Conservation (phyloP, 2,113 vertebrate genomes). For the Ctenodactylus gundi region DNA sequence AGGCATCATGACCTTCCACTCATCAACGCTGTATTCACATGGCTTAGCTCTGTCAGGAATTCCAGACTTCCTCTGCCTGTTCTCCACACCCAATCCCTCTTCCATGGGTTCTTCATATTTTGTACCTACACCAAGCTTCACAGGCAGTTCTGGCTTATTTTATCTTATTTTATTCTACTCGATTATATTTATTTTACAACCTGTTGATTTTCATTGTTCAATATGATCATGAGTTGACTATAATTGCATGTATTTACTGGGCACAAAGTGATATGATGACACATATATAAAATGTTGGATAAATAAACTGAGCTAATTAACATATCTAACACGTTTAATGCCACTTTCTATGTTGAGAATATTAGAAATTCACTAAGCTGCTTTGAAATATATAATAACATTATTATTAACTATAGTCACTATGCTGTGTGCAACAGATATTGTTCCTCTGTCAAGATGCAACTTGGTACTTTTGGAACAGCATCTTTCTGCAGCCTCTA, state of each 20-base stretch:
- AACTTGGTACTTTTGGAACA: neutral
- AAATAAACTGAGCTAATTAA: neutral
- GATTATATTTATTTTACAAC: too few species aligned
- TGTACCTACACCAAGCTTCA: neutral
- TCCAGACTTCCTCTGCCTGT: neutral
- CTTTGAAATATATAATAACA: neutral
- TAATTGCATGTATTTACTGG: neutral
- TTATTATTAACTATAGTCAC: neutral
- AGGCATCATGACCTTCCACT: neutral
- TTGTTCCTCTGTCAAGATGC: neutral
- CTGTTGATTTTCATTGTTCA: neutral
- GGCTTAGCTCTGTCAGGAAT: neutral
- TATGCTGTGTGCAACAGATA: neutral
- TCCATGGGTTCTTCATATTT: neutral
- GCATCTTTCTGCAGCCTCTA: neutral
- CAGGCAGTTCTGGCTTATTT: neutral
- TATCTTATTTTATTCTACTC: neutral
- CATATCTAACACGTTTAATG: neutral
- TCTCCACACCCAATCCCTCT: neutral
- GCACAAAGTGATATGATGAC: neutral
- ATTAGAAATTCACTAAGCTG: neutral
- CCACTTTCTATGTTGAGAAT: neutral
- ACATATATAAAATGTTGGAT: neutral
- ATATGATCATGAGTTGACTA: neutral
- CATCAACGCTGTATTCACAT: neutral